A percentile compares a stretch with the other conserved stretches of the same genome.
These are phyloP conservation scores for Falco rusticolus DNA, from an alignment of 2,797 vertebrate genomes.

Conservation along the genomic window DNA sequence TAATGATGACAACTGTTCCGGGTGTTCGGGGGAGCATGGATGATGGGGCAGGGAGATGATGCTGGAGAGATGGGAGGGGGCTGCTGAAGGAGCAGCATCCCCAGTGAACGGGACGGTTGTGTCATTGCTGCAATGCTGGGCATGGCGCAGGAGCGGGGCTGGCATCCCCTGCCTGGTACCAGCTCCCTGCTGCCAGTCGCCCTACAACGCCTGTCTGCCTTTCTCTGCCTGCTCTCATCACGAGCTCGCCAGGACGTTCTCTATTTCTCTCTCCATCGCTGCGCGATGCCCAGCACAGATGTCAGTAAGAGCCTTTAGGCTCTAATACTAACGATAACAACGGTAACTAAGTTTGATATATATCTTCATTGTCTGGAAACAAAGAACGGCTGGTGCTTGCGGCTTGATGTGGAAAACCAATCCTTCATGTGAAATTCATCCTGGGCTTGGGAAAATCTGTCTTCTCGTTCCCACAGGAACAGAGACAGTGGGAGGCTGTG, in stretches of 20 bases:
- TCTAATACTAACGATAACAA: background rate
- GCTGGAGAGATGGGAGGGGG: background rate
- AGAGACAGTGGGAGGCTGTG: background rate
- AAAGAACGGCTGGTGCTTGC: background rate
- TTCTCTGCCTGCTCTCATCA: background rate
- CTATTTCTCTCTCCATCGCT: background rate
- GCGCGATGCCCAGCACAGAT: background rate
- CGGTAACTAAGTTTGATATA: background rate
- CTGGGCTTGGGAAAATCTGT: accelerated
- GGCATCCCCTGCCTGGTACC: background rate
- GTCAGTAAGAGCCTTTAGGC: background rate
- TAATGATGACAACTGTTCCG: too few species aligned
- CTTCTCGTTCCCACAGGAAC: accelerated
- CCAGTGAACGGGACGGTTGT: background rate
- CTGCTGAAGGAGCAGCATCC: background rate
- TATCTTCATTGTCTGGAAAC: background rate
- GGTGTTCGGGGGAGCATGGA: accelerated
- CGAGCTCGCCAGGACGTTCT: background rate
- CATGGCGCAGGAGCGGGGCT: background rate
- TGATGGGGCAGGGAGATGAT: background rate
- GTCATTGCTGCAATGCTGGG: accelerated
- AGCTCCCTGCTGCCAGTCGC: background rate
- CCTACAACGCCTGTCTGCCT: background rate
- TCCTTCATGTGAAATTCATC: background rate
- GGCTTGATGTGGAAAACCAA: background rate